Percentiles rank a stretch among this genome's conserved stretches.
These are phyloP conservation scores for Leptopilina drosophilae DNA, from an alignment of 2,888 invertebrate genomes.

Conservation along the genomic window DNA sequence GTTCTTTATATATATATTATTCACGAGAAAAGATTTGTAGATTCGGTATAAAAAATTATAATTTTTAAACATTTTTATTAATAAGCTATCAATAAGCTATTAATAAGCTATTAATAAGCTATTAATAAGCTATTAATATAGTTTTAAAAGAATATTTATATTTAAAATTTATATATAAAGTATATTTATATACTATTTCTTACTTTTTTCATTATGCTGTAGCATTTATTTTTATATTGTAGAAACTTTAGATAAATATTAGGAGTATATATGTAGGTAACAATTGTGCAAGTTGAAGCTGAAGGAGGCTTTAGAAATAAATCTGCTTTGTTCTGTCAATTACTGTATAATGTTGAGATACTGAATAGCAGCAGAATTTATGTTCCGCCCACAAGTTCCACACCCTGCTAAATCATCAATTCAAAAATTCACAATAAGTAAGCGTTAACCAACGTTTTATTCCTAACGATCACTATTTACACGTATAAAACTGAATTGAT, in stretches of 20 bases:
- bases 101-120: too few species aligned
- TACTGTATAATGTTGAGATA: conserved; percentile 10
- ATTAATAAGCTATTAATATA: too few species aligned
- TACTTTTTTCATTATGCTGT: too few species aligned
- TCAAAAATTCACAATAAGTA: conserved; percentile 11
- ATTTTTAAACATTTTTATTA: too few species aligned
- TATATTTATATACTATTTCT: too few species aligned
- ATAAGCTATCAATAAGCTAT: too few species aligned
- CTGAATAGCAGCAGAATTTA: conserved; percentile 20
- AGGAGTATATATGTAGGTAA: not conserved
- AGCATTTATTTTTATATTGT: too few species aligned
- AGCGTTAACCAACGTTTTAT: not conserved
- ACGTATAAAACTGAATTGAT: not conserved
- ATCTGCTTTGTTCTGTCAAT: conserved; percentile 33
- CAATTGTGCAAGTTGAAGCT: not conserved
- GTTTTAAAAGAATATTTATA: too few species aligned
- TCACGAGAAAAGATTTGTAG: not conserved
- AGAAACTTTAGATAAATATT: too few species aligned
- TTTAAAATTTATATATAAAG: too few species aligned
- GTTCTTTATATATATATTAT: not conserved
- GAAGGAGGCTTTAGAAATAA: conserved; percentile 20
- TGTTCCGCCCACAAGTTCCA: conserved; percentile 8
- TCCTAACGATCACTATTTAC: conserved; percentile 23
- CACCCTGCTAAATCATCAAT: conserved; percentile 7
- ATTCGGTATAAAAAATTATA: too few species aligned